Evolutionary conservation across 1,140 invertebrate species (phyloP), one percentile per base, ranked within the genome.

Genomic region (Venturia canescens): DNA sequence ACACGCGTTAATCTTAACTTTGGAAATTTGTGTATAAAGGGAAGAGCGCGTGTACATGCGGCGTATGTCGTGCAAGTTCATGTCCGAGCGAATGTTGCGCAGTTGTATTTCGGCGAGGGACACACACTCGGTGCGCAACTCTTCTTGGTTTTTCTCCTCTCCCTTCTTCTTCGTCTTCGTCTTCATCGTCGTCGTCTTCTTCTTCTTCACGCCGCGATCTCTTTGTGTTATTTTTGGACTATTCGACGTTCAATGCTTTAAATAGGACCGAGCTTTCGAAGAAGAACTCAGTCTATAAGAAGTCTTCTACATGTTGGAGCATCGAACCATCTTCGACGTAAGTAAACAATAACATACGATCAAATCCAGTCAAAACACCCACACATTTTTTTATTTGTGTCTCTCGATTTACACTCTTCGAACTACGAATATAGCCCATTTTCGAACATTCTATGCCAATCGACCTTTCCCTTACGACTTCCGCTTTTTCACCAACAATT

Each of bases 171-270:
- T 29, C 27, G 26, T 53, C 31, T 44, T 13, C 11, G 5, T 86
- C 88, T 18, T 27, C 16, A 3, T 53, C 72, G 23, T 71, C 31
- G 23, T 23, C 53, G 11, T 27, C 16, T 53, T 53, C 72, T 23
- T 71, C 31, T 48, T 23, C 86, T n/a, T 86, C 88, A 72, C 85
- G 83, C 23, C 85, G 80, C 83, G 83, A 85, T 88, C 88, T 85
- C 91, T 91, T 91, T 92, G 90, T 91, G 91, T 91, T 92, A 92
- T 92, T 92, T 92, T 91, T 87, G 90, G 88, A 85, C 82, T 83
- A 87, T 87, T 88, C 85, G 80, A 83, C 76, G 88, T 87, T 84
- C 79, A 79, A 91, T 85, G 89, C 90, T 92, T 92, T 92, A 91
- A 92, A 92, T 92, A 92, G 90, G 90, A 89, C 86, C 87, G 88